Conservation (phyloP, 2,797 vertebrate species). For the Semaprochilodus insignis region DNA sequence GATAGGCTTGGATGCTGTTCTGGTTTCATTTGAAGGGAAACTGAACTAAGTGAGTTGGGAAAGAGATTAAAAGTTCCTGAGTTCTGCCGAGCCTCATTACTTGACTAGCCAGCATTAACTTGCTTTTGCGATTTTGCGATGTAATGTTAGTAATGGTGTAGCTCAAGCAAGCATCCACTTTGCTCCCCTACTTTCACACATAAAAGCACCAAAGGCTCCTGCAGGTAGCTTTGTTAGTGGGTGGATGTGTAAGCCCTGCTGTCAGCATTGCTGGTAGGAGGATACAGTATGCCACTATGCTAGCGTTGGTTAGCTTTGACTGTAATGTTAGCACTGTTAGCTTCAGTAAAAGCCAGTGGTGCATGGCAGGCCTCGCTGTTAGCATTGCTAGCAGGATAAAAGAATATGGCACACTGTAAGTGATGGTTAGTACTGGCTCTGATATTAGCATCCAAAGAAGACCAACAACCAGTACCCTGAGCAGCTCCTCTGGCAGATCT, state of each 20-base stretch:
- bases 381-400: neutral
- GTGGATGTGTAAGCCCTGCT: no score
- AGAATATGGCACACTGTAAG: neutral
- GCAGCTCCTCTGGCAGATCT: slow-evolving; percentile 93
- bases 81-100: neutral
- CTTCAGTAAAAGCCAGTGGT: neutral
- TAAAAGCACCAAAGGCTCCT: no score
- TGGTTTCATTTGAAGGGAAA: slow-evolving; percentile 1
- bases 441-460: neutral
- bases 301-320: neutral
- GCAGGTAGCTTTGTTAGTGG: no score
- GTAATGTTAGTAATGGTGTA: no score
- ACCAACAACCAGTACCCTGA: slow-evolving; percentile 77
- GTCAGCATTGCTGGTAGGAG: neutral
- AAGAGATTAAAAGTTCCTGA: neutral
- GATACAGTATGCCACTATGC: neutral
- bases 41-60: neutral
- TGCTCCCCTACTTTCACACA: no score
- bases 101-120: no score
- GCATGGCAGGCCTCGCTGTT: neutral
- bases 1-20: slow-evolving; percentile 37
- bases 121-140: no score
- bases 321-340: neutral
- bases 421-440: neutral
- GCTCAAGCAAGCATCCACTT: no score